These are phyloP conservation scores for Haemorhous mexicanus DNA, from an alignment of 2,113 vertebrate species.

Conservation along the genomic window DNA sequence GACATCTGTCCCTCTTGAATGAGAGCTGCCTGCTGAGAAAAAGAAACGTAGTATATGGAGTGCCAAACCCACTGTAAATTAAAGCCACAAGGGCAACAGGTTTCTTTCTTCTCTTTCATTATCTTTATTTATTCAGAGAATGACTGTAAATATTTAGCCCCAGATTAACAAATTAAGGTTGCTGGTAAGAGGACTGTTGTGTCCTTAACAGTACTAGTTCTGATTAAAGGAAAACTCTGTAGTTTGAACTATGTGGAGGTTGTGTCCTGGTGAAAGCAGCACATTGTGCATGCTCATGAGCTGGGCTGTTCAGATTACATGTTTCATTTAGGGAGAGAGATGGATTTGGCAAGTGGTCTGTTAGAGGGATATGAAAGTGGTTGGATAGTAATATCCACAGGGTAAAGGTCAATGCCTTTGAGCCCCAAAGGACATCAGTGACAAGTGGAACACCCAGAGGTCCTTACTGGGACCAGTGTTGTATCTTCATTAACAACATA, in stretches of 20 bases:
- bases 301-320: background rate
- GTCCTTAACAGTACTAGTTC: background rate
- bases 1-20: background rate
- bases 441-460: background rate
- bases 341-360: background rate
- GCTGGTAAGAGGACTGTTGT: background rate
- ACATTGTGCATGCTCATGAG: background rate
- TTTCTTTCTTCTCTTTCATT: background rate
- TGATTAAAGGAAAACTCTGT: background rate
- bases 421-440: background rate
- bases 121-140: background rate
- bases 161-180: background rate
- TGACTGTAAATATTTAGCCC: background rate
- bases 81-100: fast-evolving
- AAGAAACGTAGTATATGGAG: background rate
- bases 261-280: background rate
- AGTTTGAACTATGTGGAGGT: background rate
- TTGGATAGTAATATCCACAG: background rate
- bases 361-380: background rate
- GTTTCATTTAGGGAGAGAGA: background rate
- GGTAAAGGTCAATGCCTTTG: background rate
- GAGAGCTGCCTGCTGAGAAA: background rate
- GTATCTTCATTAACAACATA: background rate
- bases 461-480: background rate
- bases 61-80: background rate